A percentile compares a stretch with the other conserved stretches of the same genome.
phyloP scores from a whole-genome alignment of 1,140 invertebrate genomes.

The Zaprionus lachaisei region DNA sequence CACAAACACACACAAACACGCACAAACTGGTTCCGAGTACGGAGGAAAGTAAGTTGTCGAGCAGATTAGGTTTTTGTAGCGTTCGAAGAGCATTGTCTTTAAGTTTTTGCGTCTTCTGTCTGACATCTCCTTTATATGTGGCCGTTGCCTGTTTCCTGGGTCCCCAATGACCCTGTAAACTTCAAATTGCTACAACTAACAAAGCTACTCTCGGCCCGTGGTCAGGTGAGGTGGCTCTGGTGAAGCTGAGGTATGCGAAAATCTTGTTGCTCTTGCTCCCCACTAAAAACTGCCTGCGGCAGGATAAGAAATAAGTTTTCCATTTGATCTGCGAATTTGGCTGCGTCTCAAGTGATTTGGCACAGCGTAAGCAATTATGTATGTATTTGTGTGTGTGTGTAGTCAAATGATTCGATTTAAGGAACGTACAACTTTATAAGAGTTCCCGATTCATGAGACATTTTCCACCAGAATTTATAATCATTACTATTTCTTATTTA shows the following conservation, averaged over 20 bases:
- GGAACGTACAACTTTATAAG: not conserved
- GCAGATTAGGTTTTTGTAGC: conserved; percentile 78
- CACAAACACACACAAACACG: conserved; percentile 10
- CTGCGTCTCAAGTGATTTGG: conserved; percentile 34
- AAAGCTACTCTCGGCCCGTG: conserved; percentile 21
- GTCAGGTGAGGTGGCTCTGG: conserved; percentile 39
- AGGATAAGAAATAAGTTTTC: conserved; percentile 42
- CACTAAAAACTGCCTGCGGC: conserved; percentile 25
- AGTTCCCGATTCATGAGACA: not conserved
- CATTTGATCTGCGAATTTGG: conserved; percentile 28
- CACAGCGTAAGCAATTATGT: not conserved
- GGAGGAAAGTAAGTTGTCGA: conserved; percentile 77
- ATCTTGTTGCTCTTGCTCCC: conserved; percentile 15
- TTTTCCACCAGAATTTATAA: not conserved
- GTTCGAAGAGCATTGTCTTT: conserved; percentile 68
- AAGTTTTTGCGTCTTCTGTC: conserved; percentile 58
- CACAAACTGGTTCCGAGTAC: conserved; percentile 19
- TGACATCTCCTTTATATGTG: conserved; percentile 12
- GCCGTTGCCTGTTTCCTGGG: conserved; percentile 34
- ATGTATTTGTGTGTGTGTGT: not conserved
- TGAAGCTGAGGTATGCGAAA: not conserved
- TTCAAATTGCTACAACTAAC: conserved; percentile 79
- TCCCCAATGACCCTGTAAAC: conserved; percentile 80
- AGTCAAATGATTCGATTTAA: conserved; percentile 21
- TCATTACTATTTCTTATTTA: not conserved